phyloP scores from a whole-genome alignment of 2,888 invertebrate genomes.

The Oxytorus armatus region DNA sequence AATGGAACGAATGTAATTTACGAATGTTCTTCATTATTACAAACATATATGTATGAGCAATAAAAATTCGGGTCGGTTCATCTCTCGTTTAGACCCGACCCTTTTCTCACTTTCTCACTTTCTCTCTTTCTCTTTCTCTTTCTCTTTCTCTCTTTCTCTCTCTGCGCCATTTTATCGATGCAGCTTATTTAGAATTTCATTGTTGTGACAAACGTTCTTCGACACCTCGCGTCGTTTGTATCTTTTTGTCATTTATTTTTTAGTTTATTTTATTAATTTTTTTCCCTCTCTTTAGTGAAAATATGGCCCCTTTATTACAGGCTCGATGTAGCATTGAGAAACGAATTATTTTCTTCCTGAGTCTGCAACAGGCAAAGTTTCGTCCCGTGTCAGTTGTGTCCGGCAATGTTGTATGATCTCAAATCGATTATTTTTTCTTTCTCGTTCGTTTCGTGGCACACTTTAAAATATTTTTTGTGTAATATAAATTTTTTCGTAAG shows the following conservation, averaged over 20 bases:
- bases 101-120: slow-evolving; percentile 56
- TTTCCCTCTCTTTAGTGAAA: slow-evolving; percentile 76
- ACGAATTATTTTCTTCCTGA: slow-evolving; percentile 76
- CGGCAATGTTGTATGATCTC: slow-evolving; percentile 10
- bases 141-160: slow-evolving; percentile 67
- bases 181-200: slow-evolving; percentile 83
- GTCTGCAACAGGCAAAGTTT: slow-evolving; percentile 80
- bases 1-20: slow-evolving; percentile 77
- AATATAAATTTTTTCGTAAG: neutral
- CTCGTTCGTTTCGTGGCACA: slow-evolving; percentile 3
- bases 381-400: slow-evolving; percentile 67
- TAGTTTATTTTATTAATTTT: slow-evolving; percentile 64
- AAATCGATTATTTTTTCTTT: slow-evolving; percentile 40
- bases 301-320: slow-evolving; percentile 84
- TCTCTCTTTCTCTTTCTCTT: slow-evolving; percentile 28
- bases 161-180: slow-evolving; percentile 77
- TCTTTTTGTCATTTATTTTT: slow-evolving; percentile 59
- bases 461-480: neutral
- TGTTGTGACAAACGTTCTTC: slow-evolving; percentile 73
- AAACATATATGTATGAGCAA: slow-evolving; percentile 82
- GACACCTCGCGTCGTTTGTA: slow-evolving; percentile 66
- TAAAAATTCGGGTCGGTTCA: slow-evolving; percentile 79
- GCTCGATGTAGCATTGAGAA: slow-evolving; percentile 79
- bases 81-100: slow-evolving; percentile 56
- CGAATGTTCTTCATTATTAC: slow-evolving; percentile 77